Evolutionary conservation across 1,140 invertebrate species (phyloP), one percentile per base, ranked within the genome.

Genomic region (Coenobita brevimanus): DNA sequence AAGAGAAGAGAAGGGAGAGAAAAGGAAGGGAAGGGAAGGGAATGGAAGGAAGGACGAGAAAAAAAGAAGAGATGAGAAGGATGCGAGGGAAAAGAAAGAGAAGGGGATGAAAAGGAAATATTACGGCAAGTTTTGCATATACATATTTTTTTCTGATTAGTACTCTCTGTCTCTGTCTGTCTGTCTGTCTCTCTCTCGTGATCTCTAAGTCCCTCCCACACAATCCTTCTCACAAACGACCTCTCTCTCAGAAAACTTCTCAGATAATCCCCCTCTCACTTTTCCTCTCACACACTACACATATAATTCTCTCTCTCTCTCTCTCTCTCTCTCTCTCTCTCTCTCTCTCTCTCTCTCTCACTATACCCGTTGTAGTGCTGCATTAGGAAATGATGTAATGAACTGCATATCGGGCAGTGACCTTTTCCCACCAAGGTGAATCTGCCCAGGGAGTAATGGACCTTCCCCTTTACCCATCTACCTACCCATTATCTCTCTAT

Each of bases 281-380:
- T n/a, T 75, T 38, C n/a, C 0, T 75, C 71, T 75, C 2, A 36
- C 71, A 21, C 1, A 13, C 33, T 75, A 0, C 41, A 27, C n/a
- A 10, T 33, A 4, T 33, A 4, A 36, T 38, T 33, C 30, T 27
- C 71, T 33, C 30, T 75, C 71, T 33, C 30, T 75, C 71, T 33
- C 71, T 75, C 6, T 75, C 30, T 75, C 71, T 75, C 30, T 75
- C 71, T 33, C 30, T 75, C 71, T 75, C 30, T 75, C 71, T 33
- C 30, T 43, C 30, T 75, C 30, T 43, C 71, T 1, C 30, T 43
- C 71, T 33, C 27, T 75, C 27, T 41, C 4, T n/a, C n/a, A 2
- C 38, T 2, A 4, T n/a, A 13, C 41, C 38, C 36, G 10, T 33
- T 36, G n/a, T n/a, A n/a, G n/a, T n/a, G n/a, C n/a, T n/a, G n/a